Evolutionary conservation across 92 coral and sea anemone species (phyloP), one percentile per base, ranked within the genome.

Genomic region (Nematostella vectensis): DNA sequence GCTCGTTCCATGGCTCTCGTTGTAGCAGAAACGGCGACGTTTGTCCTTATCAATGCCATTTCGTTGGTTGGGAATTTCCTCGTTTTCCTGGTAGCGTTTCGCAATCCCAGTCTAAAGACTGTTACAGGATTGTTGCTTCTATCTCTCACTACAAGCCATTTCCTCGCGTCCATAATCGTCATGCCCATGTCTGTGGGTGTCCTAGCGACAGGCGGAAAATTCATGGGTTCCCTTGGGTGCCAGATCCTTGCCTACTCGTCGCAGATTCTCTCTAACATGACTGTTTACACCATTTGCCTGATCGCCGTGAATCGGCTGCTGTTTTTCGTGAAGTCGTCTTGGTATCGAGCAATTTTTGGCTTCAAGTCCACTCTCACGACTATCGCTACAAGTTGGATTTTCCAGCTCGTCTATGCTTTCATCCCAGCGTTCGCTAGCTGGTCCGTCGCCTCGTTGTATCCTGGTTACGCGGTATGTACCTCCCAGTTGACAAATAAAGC

Each of bases 171-270:
- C 9, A 2, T 65, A 3, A 4, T 52, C 11, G 52, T 65, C 3
- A 58, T 65, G 6, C 71, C 71, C 23, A 65, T 54, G 58, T 65
- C 71, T 17, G 44, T 54, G 40, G 71, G 71, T 22, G 62, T 54
- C 16, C 54, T 65, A 39, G 62, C 62, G 4, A 65, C 71, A 11
- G 71, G 71, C 1, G 20, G 29, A 28, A 39, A 37, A 54, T 65
- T 33, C 29, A 65, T 65, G 71, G 71, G 71, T 39, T 40, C 11
- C 19, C 15, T 25, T 22, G 71, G 53, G 11, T 65, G 71, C 44
- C 20, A 65, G 42, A 42, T 52, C 2, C 40, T 65, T 27, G 71
- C 58, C 29, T 65, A 47, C 33, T 15, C 50, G 19, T 0, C 71
- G 2, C 55, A 53, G 17, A 21, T 65, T 9, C 38, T 65, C 18